Evolutionary conservation across 2,797 vertebrate species (phyloP).

Genomic region (Sphenopsis melanotis): DNA sequence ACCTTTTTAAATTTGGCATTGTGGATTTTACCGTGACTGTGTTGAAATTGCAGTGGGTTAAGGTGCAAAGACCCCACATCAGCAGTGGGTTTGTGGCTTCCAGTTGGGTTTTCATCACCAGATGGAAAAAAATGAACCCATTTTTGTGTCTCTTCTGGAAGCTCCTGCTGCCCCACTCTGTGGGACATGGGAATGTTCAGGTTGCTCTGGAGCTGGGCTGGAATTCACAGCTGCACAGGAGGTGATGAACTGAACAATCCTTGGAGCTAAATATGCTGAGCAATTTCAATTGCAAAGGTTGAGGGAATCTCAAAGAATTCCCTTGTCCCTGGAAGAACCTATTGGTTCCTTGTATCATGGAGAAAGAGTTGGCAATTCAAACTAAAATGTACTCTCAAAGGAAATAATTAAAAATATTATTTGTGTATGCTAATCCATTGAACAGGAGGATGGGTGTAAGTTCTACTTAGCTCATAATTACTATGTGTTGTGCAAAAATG

Average conservation of each 20-base stretch:
- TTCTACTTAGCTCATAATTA: neutral
- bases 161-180: neutral
- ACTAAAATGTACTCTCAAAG: neutral
- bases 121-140: fast-evolving
- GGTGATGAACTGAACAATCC: neutral
- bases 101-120: neutral
- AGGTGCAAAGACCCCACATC: neutral
- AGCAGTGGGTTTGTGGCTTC: neutral
- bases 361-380: neutral
- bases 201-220: neutral
- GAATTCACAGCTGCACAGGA: neutral
- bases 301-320: neutral
- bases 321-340: neutral
- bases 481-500: neutral
- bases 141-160: neutral
- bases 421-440: neutral
- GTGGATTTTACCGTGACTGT: neutral
- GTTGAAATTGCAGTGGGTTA: neutral
- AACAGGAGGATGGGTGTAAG: neutral
- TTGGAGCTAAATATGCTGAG: neutral
- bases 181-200: neutral
- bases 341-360: neutral
- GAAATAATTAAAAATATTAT: slow-evolving; percentile 21
- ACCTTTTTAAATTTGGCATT: neutral
- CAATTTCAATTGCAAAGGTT: neutral